A percentile compares a stretch with the other conserved stretches of the same genome.
phyloP scores from a whole-genome alignment of 1,140 invertebrate species.

The Venustaconcha ellipsiformis region DNA sequence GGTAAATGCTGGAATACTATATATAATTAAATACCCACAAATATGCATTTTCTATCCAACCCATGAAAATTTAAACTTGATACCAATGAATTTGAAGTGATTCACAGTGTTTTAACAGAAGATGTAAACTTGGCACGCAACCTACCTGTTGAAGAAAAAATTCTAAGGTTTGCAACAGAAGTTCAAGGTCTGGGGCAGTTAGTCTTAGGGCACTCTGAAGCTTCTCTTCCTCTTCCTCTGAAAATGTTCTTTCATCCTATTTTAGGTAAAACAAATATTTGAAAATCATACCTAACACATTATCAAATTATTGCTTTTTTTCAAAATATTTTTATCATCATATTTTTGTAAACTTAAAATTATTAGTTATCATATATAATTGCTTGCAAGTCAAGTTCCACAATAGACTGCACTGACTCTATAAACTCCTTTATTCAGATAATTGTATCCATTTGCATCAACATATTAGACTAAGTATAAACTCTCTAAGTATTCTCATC shows the following conservation, averaged over 20 bases:
- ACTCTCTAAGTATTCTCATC: too few relatives aligned
- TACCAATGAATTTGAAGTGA: too few relatives aligned
- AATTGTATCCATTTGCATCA: too few relatives aligned
- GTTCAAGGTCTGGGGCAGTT: slow-evolving; percentile 52
- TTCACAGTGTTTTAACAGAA: not conserved
- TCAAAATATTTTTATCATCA: not conserved
- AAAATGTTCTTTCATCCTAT: slow-evolving; percentile 64
- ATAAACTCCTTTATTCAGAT: too few relatives aligned
- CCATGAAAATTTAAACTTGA: too few relatives aligned
- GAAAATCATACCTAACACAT: not conserved
- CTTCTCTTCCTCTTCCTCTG: slow-evolving; percentile 65
- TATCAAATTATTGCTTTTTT: not conserved
- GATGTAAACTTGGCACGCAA: not conserved
- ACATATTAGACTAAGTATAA: too few relatives aligned
- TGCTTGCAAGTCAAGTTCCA: not conserved
- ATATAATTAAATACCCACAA: too few relatives aligned
- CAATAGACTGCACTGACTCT: not conserved
- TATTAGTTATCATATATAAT: not conserved
- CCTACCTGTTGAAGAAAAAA: slow-evolving; percentile 66
- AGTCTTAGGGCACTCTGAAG: slow-evolving; percentile 56
- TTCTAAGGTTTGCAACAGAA: slow-evolving; percentile 62
- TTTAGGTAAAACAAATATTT: slow-evolving; percentile 8
- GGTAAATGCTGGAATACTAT: too few relatives aligned
- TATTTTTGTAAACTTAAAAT: not conserved
- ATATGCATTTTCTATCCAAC: too few relatives aligned